Evolutionary conservation across 2,888 invertebrate species (phyloP), one percentile per base, ranked within the genome.

Genomic region (Lepetodrilus schrolli): DNA sequence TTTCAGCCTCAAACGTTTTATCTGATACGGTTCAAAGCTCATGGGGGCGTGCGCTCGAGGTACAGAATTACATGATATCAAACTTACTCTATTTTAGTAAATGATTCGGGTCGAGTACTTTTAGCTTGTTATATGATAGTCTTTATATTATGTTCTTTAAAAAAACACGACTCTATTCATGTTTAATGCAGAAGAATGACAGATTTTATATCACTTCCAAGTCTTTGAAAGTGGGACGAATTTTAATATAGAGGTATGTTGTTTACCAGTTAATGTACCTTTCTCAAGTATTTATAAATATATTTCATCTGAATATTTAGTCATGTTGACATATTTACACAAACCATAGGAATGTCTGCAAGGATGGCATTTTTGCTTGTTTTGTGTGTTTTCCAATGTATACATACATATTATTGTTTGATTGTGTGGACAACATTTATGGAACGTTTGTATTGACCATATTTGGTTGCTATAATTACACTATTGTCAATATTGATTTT

Each of bases 1-100:
- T 82, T 82, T 80, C 79, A 74, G 74, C 80, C 77, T 74, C 77
- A 75, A 76, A 78, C 76, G 66, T 69, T 73, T 49, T 66, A 43
- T 68, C 68, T 43, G 70, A 73, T 70, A 73, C 73, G 51, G 76
- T 73, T 66, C 76, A 73, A 73, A 76, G 74, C 74, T 72, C 50
- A 34, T 26, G 43, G 58, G 47, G 70, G 72, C 72, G 66, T 68
- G 38, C 30, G 68, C 47, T 13, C 47, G 47, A 58, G 26, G 58
- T 58, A 17, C 30, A 30, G 30, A 58, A 58, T 58, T 58, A 34
- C 58, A 34, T 58, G 13, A 58, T 58, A 58, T 58, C 58, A 30
- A 17, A 58, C 34, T 58, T 58, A 26, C 17, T 10, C 43, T 8
- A 17, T 43, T 43, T 43, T 13, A 17, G 43, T 43, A 43, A 43